Evolutionary conservation across 2,113 vertebrate genomes (phyloP).

Genomic region (Eolophus roseicapilla): DNA sequence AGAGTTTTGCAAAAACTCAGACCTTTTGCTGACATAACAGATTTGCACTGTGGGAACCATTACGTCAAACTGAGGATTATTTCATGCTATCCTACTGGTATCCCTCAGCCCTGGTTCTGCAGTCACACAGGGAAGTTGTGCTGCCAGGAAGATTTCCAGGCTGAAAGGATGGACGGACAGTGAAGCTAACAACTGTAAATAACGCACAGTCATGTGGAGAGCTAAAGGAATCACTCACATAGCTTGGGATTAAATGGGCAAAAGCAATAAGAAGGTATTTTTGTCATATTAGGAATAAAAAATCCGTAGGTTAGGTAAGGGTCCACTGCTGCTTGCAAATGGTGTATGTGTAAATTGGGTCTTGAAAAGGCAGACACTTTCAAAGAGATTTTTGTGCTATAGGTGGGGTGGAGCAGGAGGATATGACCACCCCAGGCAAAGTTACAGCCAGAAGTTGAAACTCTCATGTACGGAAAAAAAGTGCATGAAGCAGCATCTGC

Average conservation of each 20-base stretch:
- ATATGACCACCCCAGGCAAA: background rate
- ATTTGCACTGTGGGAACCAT: background rate
- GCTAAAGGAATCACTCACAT: background rate
- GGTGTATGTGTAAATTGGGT: background rate
- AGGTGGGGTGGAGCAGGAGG: background rate
- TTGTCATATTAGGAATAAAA: background rate
- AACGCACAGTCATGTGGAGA: background rate
- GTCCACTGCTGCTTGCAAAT: background rate
- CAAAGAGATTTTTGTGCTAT: background rate
- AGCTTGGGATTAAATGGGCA: background rate
- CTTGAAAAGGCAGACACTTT: background rate
- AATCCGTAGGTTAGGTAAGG: background rate
- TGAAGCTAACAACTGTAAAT: background rate
- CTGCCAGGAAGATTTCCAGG: background rate
- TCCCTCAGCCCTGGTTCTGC: background rate
- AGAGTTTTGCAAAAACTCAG: slow-evolving; percentile 24
- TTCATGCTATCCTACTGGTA: background rate
- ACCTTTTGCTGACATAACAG: background rate
- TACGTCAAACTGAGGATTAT: background rate
- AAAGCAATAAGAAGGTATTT: background rate
- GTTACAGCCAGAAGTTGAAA: background rate
- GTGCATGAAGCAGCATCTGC: background rate
- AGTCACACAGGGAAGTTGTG: background rate
- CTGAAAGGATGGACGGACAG: background rate
- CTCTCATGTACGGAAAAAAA: background rate